Percentiles rank a stretch among this genome's conserved stretches.
Evolutionary conservation across 2,113 vertebrate genomes (phyloP).

Genomic region (Delphinapterus leucas): DNA sequence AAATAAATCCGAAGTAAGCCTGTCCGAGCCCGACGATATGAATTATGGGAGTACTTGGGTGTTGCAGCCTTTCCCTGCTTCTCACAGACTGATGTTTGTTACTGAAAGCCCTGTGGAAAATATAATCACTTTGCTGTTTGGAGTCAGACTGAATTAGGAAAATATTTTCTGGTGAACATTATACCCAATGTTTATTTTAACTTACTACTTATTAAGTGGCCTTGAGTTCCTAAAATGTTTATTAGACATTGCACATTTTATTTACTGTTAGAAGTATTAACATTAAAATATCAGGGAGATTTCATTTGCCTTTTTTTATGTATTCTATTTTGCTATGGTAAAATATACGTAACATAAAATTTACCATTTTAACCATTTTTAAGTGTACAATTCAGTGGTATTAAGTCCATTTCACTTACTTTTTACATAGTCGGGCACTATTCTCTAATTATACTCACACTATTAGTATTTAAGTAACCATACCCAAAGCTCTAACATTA

Average conservation of each 20-base stretch:
- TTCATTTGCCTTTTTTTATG: neutral
- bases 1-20: slow-evolving; percentile 68
- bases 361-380: neutral
- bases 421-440: neutral
- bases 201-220: neutral
- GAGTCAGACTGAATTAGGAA: slow-evolving; percentile 39
- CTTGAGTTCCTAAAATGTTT: neutral
- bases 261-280: neutral
- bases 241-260: neutral
- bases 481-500: neutral
- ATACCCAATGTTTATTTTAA: neutral
- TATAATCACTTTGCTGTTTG: slow-evolving; percentile 10
- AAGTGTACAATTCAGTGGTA: neutral
- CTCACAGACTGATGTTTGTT: slow-evolving; percentile 25
- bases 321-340: neutral
- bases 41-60: slow-evolving; percentile 37
- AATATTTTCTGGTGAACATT: neutral
- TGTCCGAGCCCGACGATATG: neutral
- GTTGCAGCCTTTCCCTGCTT: neutral
- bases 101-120: slow-evolving; percentile 48
- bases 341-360: slow-evolving; percentile 30
- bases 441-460: neutral
- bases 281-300: neutral
- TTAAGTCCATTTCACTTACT: neutral
- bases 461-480: neutral